phyloP scores from a whole-genome alignment of 2,888 invertebrate species.

The Caenorhabditis wallacei region DNA sequence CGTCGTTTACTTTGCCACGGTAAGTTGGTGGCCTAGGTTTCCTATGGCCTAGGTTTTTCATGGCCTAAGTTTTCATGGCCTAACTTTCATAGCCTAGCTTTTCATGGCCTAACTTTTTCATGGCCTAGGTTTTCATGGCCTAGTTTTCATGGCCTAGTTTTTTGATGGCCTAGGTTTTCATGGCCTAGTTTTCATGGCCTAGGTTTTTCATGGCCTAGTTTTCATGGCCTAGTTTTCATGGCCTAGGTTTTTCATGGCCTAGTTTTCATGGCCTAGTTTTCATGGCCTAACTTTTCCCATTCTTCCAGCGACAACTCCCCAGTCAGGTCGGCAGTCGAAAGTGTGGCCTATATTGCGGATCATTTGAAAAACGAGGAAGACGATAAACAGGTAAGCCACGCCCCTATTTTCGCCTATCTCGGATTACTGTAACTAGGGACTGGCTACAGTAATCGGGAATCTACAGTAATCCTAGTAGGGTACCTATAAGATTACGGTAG shows the following conservation, averaged over 20 bases:
- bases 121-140: neutral
- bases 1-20: slow-evolving; percentile 68
- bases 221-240: neutral
- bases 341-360: slow-evolving; percentile 83
- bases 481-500: too few relatives aligned
- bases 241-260: neutral
- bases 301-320: slow-evolving; percentile 78
- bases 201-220: neutral
- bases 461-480: too few relatives aligned
- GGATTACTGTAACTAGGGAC: too few relatives aligned
- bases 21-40: slow-evolving; percentile 5
- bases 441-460: too few relatives aligned
- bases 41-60: neutral
- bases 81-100: neutral
- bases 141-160: too few relatives aligned
- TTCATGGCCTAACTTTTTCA: neutral
- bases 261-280: neutral
- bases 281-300: neutral
- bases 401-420: too few relatives aligned
- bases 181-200: too few relatives aligned
- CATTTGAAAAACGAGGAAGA: slow-evolving; percentile 82
- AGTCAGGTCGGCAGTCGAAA: slow-evolving; percentile 81
- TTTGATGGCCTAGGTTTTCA: neutral
- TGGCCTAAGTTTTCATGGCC: neutral
- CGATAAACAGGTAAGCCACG: slow-evolving; percentile 80